Conservation (phyloP, 2,888 invertebrate species). For the Ceratothoa steindachneri region DNA sequence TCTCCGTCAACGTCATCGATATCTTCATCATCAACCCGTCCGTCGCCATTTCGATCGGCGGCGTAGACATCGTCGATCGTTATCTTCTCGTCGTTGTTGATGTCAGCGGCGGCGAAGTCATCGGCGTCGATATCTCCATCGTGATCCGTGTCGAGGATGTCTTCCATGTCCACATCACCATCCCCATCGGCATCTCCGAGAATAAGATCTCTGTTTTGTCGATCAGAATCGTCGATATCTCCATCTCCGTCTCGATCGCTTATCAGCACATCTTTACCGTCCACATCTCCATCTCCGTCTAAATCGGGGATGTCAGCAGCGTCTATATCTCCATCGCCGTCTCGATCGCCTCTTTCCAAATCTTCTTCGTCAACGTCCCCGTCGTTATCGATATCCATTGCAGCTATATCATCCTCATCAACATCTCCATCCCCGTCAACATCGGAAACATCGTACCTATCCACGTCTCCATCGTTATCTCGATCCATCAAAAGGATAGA, state of each 20-base stretch:
- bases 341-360: slow-evolving; percentile 25
- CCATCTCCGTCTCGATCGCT: slow-evolving; percentile 43
- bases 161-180: slow-evolving; percentile 42
- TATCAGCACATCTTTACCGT: slow-evolving; percentile 39
- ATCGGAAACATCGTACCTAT: slow-evolving; percentile 34
- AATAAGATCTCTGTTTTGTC: slow-evolving; percentile 22
- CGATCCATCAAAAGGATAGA: slow-evolving; percentile 30
- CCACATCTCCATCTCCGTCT: slow-evolving; percentile 41
- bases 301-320: slow-evolving; percentile 39
- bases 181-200: slow-evolving; percentile 39
- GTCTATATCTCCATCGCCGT: slow-evolving; percentile 47
- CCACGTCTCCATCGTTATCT: slow-evolving; percentile 39
- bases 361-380: slow-evolving; percentile 43
- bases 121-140: slow-evolving; percentile 47
- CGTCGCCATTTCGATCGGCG: slow-evolving; percentile 42
- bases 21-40: slow-evolving; percentile 38
- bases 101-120: slow-evolving; percentile 44
- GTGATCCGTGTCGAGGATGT: slow-evolving; percentile 34
- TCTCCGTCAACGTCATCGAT: slow-evolving; percentile 39
- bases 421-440: slow-evolving; percentile 37
- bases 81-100: slow-evolving; percentile 43
- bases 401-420: slow-evolving; percentile 36
- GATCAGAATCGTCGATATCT: slow-evolving; percentile 30
- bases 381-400: slow-evolving; percentile 40
- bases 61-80: slow-evolving; percentile 31